A percentile compares a stretch with the other conserved stretches of the same genome.
Conservation (phyloP, 2,113 vertebrate species). For the Empidonax alnorum region DNA sequence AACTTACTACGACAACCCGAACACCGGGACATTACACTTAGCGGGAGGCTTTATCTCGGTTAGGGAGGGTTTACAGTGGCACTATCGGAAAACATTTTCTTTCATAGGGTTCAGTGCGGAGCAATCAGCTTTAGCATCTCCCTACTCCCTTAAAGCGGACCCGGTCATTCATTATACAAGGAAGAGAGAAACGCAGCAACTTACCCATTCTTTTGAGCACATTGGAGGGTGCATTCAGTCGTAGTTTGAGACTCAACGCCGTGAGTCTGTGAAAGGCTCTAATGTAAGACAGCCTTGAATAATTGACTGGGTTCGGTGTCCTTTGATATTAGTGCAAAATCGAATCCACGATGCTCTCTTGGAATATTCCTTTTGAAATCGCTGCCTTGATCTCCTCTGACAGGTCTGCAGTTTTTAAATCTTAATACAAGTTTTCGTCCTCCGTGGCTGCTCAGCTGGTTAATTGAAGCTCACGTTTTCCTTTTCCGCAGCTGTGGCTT, state of each 20-base stretch:
- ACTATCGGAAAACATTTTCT: constrained; percentile 24
- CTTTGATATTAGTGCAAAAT: constrained; percentile 72
- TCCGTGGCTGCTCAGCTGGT: constrained; percentile 78
- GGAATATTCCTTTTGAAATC: constrained; percentile 77
- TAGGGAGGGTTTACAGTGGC: constrained; percentile 44
- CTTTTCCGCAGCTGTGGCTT: constrained; percentile 78
- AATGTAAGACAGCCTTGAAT: constrained; percentile 87
- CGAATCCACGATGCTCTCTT: constrained; percentile 60
- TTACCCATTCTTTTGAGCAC: constrained; percentile 99
- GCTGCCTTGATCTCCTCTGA: constrained; percentile 70
- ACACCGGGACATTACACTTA: constrained; percentile 42
- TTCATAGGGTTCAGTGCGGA: constrained; percentile 54
- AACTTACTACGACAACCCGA: constrained; percentile 52
- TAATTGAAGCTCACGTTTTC: constrained; percentile 84
- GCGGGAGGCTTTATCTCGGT: constrained; percentile 31
- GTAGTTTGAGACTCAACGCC: constrained; percentile 91
- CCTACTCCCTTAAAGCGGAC: constrained; percentile 53
- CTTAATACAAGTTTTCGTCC: constrained; percentile 70
- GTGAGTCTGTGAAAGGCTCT: constrained; percentile 92
- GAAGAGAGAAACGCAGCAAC: constrained; percentile 83
- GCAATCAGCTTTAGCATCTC: constrained; percentile 11
- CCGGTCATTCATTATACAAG: constrained; percentile 45
- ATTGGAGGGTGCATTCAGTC: constrained; percentile 99
- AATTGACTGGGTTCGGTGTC: constrained; percentile 71
- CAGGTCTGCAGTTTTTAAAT: constrained; percentile 54